A percentile compares a stretch with the other conserved stretches of the same genome.
Conservation (phyloP, 64 coral and sea anemone genomes). For the Pachyseris speciosa region DNA sequence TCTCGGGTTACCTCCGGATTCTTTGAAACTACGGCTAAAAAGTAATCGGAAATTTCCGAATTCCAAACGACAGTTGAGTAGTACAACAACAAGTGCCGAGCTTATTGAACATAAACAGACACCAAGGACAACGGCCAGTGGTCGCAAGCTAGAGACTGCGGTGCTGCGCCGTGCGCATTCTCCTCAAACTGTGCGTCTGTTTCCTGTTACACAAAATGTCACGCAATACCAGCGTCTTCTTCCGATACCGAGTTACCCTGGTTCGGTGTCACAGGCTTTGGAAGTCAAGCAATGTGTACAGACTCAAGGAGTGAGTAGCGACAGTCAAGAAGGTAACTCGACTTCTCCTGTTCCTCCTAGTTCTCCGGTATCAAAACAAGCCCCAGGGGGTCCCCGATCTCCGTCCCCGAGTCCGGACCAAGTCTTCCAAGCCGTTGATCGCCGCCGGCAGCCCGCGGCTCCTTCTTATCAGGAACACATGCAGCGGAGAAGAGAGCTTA, state of each 20-base stretch:
- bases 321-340: conserved; percentile 47
- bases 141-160: conserved; percentile 86
- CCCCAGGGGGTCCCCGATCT: conserved; percentile 68
- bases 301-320: conserved; percentile 57
- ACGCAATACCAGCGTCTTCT: conserved; percentile 73
- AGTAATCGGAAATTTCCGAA: conserved; percentile 69
- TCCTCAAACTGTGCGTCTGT: conserved; percentile 87
- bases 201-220: conserved; percentile 79
- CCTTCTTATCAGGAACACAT: conserved; percentile 99
- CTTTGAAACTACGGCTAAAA: conserved; percentile 78
- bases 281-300: conserved; percentile 62
- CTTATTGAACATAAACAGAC: conserved; percentile 93
- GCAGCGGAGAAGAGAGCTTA: conserved; percentile 77
- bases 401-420: conserved; percentile 89
- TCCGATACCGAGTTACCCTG: conserved; percentile 52
- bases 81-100: conserved; percentile 97
- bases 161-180: conserved; percentile 87
- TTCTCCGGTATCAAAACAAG: conserved; percentile 35
- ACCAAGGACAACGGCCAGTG: conserved; percentile 81
- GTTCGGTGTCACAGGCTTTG: conserved; percentile 35
- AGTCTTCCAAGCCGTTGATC: conserved; percentile 92
- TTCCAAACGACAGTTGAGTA: conserved; percentile 81
- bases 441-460: conserved; percentile 87
- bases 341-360: conserved; percentile 37
- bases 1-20: conserved; percentile 69